phyloP scores from a whole-genome alignment of 2,113 vertebrate species.

The Scatophagus argus region DNA sequence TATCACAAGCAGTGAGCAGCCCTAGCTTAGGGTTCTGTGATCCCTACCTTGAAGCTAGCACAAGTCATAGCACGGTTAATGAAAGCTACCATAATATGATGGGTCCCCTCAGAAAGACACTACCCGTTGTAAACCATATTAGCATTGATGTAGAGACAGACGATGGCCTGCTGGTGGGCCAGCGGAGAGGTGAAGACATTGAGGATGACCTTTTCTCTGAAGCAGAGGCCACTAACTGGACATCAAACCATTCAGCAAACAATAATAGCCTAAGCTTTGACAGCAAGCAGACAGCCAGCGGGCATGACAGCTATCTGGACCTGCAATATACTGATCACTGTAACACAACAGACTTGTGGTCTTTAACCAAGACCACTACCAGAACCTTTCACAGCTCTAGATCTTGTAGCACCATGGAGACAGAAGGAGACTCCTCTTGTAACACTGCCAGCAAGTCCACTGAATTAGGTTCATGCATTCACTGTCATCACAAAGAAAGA shows the following conservation, averaged over 20 bases:
- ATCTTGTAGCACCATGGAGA: constrained; percentile 55
- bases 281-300: constrained; percentile 69
- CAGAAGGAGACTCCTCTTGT: constrained; percentile 37
- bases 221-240: constrained; percentile 85
- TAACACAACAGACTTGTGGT: constrained; percentile 65
- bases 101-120: constrained; percentile 74
- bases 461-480: constrained; percentile 72
- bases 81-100: constrained; percentile 74
- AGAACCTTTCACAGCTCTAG: constrained; percentile 67
- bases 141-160: constrained; percentile 75
- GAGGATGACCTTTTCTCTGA: constrained; percentile 72
- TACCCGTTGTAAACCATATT: constrained; percentile 76
- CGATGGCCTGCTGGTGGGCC: constrained; percentile 69
- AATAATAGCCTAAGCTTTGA: constrained; percentile 87
- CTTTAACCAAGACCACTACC: constrained; percentile 72
- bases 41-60: constrained; percentile 79
- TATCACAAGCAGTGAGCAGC: constrained; percentile 80
- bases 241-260: constrained; percentile 90
- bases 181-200: constrained; percentile 49
- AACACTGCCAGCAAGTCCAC: constrained; percentile 36
- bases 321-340: constrained; percentile 72
- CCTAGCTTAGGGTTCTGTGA: constrained; percentile 83
- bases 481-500: constrained; percentile 72
- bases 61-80: constrained; percentile 16
- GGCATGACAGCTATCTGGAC: constrained; percentile 76